phyloP scores from a whole-genome alignment of 1,140 invertebrate genomes.

The Diuraphis noxia region DNA sequence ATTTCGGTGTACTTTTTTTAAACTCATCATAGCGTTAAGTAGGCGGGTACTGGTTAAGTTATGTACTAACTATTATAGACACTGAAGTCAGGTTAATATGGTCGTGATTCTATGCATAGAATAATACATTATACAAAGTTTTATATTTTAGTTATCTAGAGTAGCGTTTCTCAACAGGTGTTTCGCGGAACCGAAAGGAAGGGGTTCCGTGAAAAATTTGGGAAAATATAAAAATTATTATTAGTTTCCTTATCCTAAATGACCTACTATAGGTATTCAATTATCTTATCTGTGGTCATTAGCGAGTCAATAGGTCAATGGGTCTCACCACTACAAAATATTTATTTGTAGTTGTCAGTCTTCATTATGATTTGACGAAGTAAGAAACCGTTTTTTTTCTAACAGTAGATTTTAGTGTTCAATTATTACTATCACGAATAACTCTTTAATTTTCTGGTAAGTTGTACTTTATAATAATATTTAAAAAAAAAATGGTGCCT shows the following conservation, averaged over 20 bases:
- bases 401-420: constrained; percentile 27
- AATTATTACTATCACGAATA: constrained; percentile 42
- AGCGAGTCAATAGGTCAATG: constrained; percentile 6
- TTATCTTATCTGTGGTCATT: constrained; percentile 21
- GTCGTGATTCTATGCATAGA: too few relatives aligned
- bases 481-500: too few relatives aligned
- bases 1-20: not conserved
- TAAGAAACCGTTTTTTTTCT: constrained; percentile 30
- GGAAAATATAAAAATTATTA: too few relatives aligned
- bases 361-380: too few relatives aligned
- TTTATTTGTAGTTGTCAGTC: too few relatives aligned
- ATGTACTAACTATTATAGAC: too few relatives aligned
- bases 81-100: too few relatives aligned
- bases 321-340: too few relatives aligned
- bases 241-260: too few relatives aligned
- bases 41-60: too few relatives aligned
- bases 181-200: not conserved
- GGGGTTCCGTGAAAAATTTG: too few relatives aligned
- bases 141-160: not conserved
- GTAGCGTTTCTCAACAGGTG: not conserved
- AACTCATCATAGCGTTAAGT: not conserved
- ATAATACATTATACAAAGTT: too few relatives aligned
- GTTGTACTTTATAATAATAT: constrained; percentile 8
- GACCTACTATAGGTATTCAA: constrained; percentile 5
- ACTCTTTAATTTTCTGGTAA: constrained; percentile 37